phyloP scores from a whole-genome alignment of 2,113 vertebrate genomes.

The Pelobates fuscus region DNA sequence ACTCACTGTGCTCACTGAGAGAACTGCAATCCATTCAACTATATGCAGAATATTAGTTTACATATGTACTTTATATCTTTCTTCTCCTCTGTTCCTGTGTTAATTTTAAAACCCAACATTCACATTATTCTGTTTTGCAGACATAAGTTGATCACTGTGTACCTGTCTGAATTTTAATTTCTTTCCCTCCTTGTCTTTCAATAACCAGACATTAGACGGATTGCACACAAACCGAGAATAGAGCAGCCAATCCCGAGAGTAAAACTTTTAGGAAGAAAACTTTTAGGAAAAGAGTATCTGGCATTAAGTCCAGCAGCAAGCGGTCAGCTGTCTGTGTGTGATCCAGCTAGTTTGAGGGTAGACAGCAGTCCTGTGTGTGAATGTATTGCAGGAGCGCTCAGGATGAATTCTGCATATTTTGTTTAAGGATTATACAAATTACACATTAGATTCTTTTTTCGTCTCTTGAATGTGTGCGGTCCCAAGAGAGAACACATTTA shows the following conservation, averaged over 20 bases:
- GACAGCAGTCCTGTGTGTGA: conserved; percentile 18
- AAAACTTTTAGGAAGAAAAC: neutral
- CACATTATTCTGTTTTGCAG: no score
- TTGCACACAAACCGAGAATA: neutral
- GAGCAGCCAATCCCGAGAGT: neutral
- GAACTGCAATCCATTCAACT: neutral
- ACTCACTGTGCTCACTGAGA: neutral
- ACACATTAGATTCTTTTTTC: neutral
- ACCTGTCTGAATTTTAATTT: neutral
- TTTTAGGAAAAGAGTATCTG: conserved; percentile 17
- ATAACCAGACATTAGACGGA: conserved; percentile 2
- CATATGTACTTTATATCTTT: no score
- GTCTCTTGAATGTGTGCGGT: conserved; percentile 2
- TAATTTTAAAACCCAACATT: no score
- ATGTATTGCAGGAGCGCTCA: neutral
- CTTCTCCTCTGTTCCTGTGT: no score
- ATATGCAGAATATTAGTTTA: no score
- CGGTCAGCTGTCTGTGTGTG: conserved; percentile 19
- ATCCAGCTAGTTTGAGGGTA: conserved; percentile 5
- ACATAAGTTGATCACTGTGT: neutral
- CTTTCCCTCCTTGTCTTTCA: neutral
- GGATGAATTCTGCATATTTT: neutral
- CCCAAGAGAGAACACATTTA: neutral
- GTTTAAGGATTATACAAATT: conserved; percentile 4
- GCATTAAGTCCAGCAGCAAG: neutral